Evolutionary conservation across 2,888 invertebrate genomes (phyloP).

Genomic region (Spilosoma lubricipeda): DNA sequence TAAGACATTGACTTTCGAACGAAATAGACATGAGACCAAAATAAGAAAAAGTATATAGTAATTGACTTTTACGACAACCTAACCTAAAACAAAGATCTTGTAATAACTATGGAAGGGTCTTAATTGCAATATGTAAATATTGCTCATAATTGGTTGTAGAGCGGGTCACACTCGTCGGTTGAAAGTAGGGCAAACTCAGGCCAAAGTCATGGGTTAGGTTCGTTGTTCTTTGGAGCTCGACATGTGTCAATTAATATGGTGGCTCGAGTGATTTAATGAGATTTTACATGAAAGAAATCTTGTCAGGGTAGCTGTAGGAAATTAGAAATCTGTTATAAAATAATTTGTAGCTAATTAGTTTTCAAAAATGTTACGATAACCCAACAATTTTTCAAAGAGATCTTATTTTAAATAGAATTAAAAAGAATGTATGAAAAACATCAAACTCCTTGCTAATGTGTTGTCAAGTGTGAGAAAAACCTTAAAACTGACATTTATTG

Average conservation of each 20-base stretch:
- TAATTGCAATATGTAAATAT: conserved; percentile 51
- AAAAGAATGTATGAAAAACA: no score
- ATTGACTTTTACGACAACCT: no score
- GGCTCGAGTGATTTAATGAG: neutral
- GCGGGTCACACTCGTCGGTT: conserved; percentile 20
- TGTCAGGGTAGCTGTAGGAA: neutral
- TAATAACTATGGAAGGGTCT: conserved; percentile 25
- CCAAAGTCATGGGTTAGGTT: conserved; percentile 40
- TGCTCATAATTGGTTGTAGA: conserved; percentile 26
- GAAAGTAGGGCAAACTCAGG: conserved; percentile 50
- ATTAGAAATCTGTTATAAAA: neutral
- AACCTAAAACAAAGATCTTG: conserved; percentile 4
- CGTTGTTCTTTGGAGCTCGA: conserved; percentile 37
- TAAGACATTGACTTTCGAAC: no score
- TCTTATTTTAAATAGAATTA: neutral
- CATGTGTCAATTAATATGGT: conserved; percentile 19
- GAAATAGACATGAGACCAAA: neutral
- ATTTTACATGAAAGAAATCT: neutral
- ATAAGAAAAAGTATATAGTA: no score
- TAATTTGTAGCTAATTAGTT: neutral
- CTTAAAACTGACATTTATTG: no score
- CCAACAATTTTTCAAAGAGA: neutral
- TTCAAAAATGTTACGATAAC: neutral
- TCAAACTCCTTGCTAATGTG: no score
- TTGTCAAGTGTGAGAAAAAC: no score